Percentiles rank a stretch among this genome's conserved stretches.
Conservation (phyloP, 2,113 vertebrate genomes). For the Pholis gunnellus region DNA sequence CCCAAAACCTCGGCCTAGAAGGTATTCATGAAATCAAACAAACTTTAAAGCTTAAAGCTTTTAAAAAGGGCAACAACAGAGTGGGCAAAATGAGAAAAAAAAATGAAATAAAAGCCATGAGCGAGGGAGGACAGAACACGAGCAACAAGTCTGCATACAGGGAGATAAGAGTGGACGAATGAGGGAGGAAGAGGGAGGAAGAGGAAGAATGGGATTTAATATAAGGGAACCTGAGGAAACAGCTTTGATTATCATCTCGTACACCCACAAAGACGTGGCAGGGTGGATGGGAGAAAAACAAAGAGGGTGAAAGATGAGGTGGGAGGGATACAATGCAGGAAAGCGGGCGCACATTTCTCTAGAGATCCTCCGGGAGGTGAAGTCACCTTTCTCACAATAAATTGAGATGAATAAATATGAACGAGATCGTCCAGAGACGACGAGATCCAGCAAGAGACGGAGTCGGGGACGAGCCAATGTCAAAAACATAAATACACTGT, state of each 20-base stretch:
- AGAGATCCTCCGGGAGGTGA: slow-evolving; percentile 1
- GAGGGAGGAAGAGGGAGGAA: neutral
- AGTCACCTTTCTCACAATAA: slow-evolving; percentile 12
- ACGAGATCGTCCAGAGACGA: slow-evolving; percentile 21
- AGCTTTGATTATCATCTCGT: slow-evolving; percentile 19
- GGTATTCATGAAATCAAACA: slow-evolving; percentile 35
- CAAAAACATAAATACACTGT: slow-evolving; percentile 14
- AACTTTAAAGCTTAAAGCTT: neutral
- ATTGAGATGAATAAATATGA: slow-evolving; percentile 45
- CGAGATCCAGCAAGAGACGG: neutral
- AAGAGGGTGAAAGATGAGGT: neutral
- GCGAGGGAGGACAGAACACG: neutral
- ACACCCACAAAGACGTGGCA: neutral
- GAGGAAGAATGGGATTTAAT: neutral
- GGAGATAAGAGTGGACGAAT: slow-evolving; percentile 33
- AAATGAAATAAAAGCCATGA: neutral
- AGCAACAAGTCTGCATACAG: slow-evolving; percentile 47
- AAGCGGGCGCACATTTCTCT: neutral
- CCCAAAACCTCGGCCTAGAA: neutral
- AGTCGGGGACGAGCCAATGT: slow-evolving; percentile 24
- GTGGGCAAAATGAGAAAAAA: neutral
- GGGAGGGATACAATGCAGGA: neutral
- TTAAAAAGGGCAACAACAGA: slow-evolving; percentile 17
- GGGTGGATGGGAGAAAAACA: neutral
- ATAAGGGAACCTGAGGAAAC: neutral